Conservation (phyloP, 2,888 invertebrate genomes). For the Leptopterna dolabrata region DNA sequence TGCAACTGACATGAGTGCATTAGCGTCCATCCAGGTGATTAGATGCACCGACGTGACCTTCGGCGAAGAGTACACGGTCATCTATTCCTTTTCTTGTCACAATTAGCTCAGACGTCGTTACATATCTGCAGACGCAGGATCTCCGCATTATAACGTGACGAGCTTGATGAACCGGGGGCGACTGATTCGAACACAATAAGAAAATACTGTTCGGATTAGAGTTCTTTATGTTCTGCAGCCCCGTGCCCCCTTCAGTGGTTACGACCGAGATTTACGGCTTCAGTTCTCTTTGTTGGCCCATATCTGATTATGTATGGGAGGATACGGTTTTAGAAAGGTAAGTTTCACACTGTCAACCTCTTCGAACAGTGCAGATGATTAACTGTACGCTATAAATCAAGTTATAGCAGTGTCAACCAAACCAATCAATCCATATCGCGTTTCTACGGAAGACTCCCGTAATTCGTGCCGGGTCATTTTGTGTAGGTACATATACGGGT, state of each 20-base stretch:
- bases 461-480: no score
- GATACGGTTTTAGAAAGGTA: neutral
- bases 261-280: neutral
- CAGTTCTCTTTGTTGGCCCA: neutral
- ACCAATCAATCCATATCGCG: no score
- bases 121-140: neutral
- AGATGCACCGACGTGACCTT: neutral
- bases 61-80: neutral
- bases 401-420: no score
- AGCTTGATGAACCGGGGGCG: neutral
- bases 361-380: no score
- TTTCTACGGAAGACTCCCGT: no score
- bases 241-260: neutral
- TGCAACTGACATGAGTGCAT: neutral
- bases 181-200: neutral
- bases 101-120: neutral
- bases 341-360: neutral
- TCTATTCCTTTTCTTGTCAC: neutral
- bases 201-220: neutral
- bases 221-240: neutral
- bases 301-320: neutral
- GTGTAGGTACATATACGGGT: no score
- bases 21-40: neutral
- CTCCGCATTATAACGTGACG: neutral
- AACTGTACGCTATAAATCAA: no score